Conservation (phyloP, 2,888 invertebrate species). For the Eutolmus rufibarbis region DNA sequence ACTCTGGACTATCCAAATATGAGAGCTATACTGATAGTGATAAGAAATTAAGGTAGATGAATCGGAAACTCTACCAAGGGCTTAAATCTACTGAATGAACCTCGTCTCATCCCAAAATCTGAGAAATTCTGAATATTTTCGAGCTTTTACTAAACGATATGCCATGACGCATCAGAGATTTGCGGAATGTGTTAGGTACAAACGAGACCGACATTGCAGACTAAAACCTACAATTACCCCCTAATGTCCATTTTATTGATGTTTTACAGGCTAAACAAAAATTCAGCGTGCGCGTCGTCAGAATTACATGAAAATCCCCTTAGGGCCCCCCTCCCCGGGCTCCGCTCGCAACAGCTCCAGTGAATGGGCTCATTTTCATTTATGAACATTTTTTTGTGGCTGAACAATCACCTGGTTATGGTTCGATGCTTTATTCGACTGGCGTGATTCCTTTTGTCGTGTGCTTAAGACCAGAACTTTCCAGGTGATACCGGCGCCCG, state of each 20-base stretch:
- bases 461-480: slow-evolving; percentile 38
- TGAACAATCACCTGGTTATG: slow-evolving; percentile 39
- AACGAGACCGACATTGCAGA: neutral
- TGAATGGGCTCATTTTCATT: slow-evolving; percentile 17
- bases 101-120: too few relatives aligned
- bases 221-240: neutral
- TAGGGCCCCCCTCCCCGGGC: neutral
- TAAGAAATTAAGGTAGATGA: too few relatives aligned
- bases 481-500: neutral
- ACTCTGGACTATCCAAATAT: too few relatives aligned
- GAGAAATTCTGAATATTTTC: too few relatives aligned
- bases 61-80: too few relatives aligned
- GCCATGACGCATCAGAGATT: neutral
- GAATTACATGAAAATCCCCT: neutral
- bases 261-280: neutral
- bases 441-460: slow-evolving; percentile 44
- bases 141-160: too few relatives aligned
- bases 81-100: too few relatives aligned
- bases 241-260: neutral
- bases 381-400: slow-evolving; percentile 19
- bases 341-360: neutral
- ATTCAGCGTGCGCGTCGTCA: neutral
- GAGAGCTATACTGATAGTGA: too few relatives aligned
- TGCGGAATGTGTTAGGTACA: neutral
- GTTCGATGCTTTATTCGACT: slow-evolving; percentile 37